Conservation (phyloP, 2,797 vertebrate species). For the Tinamus major region DNA sequence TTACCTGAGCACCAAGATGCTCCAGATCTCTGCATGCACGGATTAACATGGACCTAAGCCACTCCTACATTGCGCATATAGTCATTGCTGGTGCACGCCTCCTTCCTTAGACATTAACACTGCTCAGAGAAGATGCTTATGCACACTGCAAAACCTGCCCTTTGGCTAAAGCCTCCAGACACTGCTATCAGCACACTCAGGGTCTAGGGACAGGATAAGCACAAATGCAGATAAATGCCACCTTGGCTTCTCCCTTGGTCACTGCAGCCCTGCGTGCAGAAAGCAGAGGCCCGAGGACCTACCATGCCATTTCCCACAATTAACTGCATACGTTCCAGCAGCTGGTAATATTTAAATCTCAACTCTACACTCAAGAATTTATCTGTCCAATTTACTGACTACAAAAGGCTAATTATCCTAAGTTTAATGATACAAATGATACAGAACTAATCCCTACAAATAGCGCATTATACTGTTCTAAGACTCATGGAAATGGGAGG, state of each 20-base stretch:
- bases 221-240: neutral
- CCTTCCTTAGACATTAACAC: neutral
- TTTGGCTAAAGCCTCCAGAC: neutral
- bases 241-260: neutral
- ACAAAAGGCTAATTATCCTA: neutral
- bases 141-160: neutral
- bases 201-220: neutral
- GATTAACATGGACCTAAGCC: fast-evolving
- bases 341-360: neutral
- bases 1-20: neutral
- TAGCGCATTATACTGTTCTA: neutral
- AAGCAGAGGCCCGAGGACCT: neutral
- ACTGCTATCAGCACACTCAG: neutral
- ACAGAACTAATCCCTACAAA: neutral
- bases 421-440: neutral
- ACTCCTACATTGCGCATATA: fast-evolving
- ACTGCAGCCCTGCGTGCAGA: neutral
- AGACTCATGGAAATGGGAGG: neutral
- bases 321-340: neutral
- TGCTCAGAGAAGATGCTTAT: neutral
- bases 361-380: neutral
- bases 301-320: neutral
- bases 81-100: neutral
- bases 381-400: neutral
- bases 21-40: fast-evolving